A percentile compares a stretch with the other conserved stretches of the same genome.
These are phyloP conservation scores for Sarcophaga rosellei DNA, from an alignment of 2,888 invertebrate species.

Conservation along the genomic window DNA sequence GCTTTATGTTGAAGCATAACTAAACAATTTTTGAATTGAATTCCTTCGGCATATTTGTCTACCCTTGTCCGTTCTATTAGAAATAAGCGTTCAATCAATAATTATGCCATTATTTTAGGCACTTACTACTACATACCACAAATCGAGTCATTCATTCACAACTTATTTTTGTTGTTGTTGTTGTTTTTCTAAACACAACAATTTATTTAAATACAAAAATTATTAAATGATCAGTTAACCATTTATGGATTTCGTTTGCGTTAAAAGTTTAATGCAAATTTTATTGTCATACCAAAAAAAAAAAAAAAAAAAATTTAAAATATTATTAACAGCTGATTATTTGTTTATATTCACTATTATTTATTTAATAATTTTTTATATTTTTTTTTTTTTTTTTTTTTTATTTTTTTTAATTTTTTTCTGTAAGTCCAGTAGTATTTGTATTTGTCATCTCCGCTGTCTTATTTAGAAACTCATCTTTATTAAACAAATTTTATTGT, in stretches of 20 bases:
- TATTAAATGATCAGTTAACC: slow-evolving; percentile 40
- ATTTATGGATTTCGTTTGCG: slow-evolving; percentile 36
- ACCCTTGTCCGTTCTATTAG: too few species aligned
- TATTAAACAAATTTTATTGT: slow-evolving; percentile 25
- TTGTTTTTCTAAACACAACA: neutral
- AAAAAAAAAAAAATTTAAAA: too few species aligned
- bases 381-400: too few species aligned
- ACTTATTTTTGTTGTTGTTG: neutral
- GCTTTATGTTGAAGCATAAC: too few species aligned
- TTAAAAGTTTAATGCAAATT: slow-evolving; percentile 32
- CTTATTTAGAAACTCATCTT: slow-evolving; percentile 37
- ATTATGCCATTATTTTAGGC: slow-evolving; percentile 6
- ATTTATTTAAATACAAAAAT: neutral
- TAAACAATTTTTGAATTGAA: too few species aligned
- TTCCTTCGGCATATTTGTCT: too few species aligned
- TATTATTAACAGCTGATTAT: slow-evolving; percentile 38
- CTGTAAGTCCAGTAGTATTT: neutral
- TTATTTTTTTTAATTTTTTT: neutral
- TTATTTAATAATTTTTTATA: too few species aligned
- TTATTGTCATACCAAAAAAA: slow-evolving; percentile 19
- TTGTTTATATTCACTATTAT: neutral
- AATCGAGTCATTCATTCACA: slow-evolving; percentile 34
- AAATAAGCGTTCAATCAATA: neutral
- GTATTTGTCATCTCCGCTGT: slow-evolving; percentile 32
- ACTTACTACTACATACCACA: too few species aligned